Evolutionary conservation across 2,797 vertebrate species (phyloP), one percentile per base, ranked within the genome.

Genomic region (Crocodylus rhombifer): DNA sequence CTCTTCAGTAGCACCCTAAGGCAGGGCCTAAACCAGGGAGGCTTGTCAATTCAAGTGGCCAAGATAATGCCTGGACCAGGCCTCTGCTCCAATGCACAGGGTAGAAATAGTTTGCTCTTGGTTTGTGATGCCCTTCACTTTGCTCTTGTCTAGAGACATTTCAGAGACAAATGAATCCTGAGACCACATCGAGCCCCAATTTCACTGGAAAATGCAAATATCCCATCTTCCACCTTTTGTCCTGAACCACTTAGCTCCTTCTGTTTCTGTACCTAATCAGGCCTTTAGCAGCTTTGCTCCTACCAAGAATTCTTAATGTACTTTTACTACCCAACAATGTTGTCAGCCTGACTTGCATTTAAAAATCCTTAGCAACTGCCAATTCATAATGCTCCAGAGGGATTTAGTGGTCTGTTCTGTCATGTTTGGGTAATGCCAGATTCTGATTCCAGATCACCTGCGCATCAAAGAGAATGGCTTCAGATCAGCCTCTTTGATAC

Each of bases 401-500:
- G 77, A 86, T 71, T 42, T 86, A 33, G 7, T 0, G 7, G 25
- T 55, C 63, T 88, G 61, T 84, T 91, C 67, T 87, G 56, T 78
- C 18, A 16, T 12, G 1, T n/a, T 61, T 30, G 77, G 88, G 61
- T 75, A 86, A 91, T 88, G 74, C 20, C 42, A 3, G 14, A 91
- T 30, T 33, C 82, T 82, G n/a, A 77, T 26, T 76, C 30, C 64
- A 77, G 56, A 62, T 82, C 65, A 51, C 56, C 12, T 10, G 57
- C 3, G 1, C 61, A 78, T 82, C 80, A 82, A 82, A 80, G 62
- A n/a, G 23, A 42, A 36, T 73, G 56, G 30, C 65, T 91, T 63
- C 75, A 80, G 57, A n/a, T 92, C 92, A 36, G 58, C 77, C 28
- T 62, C 73, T 93, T 80, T 77, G 80, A 84, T 71, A 80, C 86